Conservation (phyloP, 1,140 invertebrate genomes). For the Dryas iulia region DNA sequence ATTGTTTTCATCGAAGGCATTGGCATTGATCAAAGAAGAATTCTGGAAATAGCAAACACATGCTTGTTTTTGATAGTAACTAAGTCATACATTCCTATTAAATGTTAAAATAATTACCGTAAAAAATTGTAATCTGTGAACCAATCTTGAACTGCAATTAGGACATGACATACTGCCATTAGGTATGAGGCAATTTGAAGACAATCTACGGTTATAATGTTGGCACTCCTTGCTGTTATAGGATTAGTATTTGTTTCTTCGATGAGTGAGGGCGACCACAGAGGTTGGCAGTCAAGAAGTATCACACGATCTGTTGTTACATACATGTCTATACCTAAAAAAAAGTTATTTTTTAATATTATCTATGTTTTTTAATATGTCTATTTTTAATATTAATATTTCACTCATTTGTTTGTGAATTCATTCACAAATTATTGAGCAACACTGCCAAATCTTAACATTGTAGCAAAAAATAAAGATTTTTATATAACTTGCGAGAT, state of each 20-base stretch:
- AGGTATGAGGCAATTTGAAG: slow-evolving; percentile 91
- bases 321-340: slow-evolving; percentile 81
- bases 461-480: too few species aligned
- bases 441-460: too few species aligned
- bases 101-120: slow-evolving; percentile 45
- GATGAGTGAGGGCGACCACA: slow-evolving; percentile 68
- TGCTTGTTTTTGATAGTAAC: too few species aligned
- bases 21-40: too few species aligned
- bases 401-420: too few species aligned
- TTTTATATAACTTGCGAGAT: too few species aligned
- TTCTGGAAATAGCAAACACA: too few species aligned
- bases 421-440: too few species aligned
- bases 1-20: too few species aligned
- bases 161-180: slow-evolving; percentile 93
- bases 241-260: slow-evolving; percentile 70
- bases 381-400: too few species aligned
- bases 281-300: slow-evolving; percentile 82
- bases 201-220: slow-evolving; percentile 83
- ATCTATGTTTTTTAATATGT: background rate
- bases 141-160: slow-evolving; percentile 93
- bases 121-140: slow-evolving; percentile 87
- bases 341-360: background rate
- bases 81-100: too few species aligned
- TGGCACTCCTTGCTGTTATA: slow-evolving; percentile 79
- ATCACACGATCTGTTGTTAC: slow-evolving; percentile 83